Evolutionary conservation across 2,113 vertebrate species (phyloP), one percentile per base, ranked within the genome.

Genomic region (Fregetta grallaria): DNA sequence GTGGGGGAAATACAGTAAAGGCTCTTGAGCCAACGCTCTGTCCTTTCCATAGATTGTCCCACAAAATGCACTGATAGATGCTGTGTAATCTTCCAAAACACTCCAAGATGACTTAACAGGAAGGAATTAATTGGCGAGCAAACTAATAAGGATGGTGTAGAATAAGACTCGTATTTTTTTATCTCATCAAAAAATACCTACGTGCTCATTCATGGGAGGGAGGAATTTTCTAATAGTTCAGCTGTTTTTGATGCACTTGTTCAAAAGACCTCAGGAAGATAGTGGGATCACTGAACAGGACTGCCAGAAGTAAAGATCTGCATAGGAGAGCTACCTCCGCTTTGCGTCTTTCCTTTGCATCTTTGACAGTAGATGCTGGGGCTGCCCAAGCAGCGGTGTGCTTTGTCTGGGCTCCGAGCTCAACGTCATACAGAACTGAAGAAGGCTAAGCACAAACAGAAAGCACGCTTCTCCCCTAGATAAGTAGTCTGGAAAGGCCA

Each of bases 401-500:
- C 82, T 86, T 86, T 72, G 47, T 32, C 62, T 42, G 45, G 47
- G 38, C 45, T 68, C 50, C 38, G 73, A 55, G 52, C 80, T 72
- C 21, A 65, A 36, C 8, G 1, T 25, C 73, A 78, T 14, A 36
- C 1, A 0, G 12, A 88, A 36, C 36, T 56, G 66, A 78, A 88
- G 80, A 55, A 49, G 38, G 30, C 61, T 34, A 52, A 93, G 62
- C 66, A 81, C 0, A 1, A 78, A 58, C 1, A 1, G 42, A 65
- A 89, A 79, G 58, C 74, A 65, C 1, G 6, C 47, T 59, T 68
- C 66, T 87, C 52, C 68, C 76, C 65, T 21, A 53, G 73, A 75
- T 59, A 91, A 81, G 88, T 7, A n/a, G 62, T 66, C 86, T 95
- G 92, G 80, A 87, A 96, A 94, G 68, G 67, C 80, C 74, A 70